Evolutionary conservation across 2,797 vertebrate genomes (phyloP).

Genomic region (Schizopygopsis pylzovi): DNA sequence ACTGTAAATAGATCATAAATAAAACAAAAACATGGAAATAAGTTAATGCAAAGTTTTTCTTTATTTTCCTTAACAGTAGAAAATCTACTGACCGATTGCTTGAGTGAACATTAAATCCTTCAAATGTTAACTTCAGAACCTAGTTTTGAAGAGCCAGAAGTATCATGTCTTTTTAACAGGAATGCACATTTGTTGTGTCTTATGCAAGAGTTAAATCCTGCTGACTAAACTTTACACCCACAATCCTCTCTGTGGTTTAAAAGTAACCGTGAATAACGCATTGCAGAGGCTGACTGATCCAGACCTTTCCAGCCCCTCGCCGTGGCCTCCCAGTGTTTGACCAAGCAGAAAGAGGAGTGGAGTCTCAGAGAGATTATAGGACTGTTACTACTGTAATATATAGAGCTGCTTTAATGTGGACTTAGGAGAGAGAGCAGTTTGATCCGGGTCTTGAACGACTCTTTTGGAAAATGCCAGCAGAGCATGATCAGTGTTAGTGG

Average conservation of each 20-base stretch:
- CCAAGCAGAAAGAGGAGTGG: slow-evolving; percentile 62
- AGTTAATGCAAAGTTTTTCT: no score
- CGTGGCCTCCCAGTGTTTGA: slow-evolving; percentile 64
- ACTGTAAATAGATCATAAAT: background rate
- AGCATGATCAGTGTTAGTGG: slow-evolving; percentile 29
- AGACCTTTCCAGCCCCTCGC: slow-evolving; percentile 18
- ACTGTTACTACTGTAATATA: slow-evolving; percentile 26
- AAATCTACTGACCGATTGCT: background rate
- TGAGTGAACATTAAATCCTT: background rate
- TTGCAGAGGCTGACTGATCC: slow-evolving; percentile 42
- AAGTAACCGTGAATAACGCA: slow-evolving; percentile 12
- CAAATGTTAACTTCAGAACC: background rate
- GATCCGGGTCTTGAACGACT: slow-evolving; percentile 27
- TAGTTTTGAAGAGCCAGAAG: background rate
- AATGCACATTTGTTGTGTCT: background rate
- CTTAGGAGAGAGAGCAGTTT: slow-evolving; percentile 41
- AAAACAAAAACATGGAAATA: background rate
- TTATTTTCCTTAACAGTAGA: background rate
- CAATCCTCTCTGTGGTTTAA: slow-evolving; percentile 17
- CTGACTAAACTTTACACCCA: slow-evolving; percentile 4
- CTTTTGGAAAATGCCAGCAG: slow-evolving; percentile 40
- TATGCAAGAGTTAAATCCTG: slow-evolving; percentile 23
- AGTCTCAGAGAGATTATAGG: slow-evolving; percentile 51
- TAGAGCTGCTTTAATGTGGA: slow-evolving; percentile 56
- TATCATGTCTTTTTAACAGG: background rate